Percentiles rank a stretch among this genome's conserved stretches.
phyloP scores from a whole-genome alignment of 2,797 vertebrate genomes.

The Galagoides demidoff region DNA sequence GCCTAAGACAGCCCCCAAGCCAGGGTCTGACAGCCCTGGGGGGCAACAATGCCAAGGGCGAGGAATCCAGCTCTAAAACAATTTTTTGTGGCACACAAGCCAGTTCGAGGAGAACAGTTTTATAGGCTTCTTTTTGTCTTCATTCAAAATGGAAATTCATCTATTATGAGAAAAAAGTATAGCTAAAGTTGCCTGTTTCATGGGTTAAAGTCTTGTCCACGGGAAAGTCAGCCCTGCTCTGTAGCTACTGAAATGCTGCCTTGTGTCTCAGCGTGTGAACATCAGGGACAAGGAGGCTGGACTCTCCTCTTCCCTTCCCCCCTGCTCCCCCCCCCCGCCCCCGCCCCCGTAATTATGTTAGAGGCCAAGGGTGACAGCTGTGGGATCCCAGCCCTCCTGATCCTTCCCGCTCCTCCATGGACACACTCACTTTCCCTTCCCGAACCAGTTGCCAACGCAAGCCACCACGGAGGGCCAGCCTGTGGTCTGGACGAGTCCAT shows the following conservation, averaged over 20 bases:
- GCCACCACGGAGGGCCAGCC: slow-evolving; percentile 97
- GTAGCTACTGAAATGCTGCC: background rate
- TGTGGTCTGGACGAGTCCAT: slow-evolving; percentile 96
- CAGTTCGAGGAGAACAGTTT: background rate
- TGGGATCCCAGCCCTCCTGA: fast-evolving
- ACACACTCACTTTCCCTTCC: slow-evolving; percentile 96
- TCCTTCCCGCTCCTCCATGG: fast-evolving
- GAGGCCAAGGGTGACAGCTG: fast-evolving
- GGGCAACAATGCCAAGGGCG: fast-evolving
- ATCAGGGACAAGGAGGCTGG: background rate
- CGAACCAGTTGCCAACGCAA: slow-evolving; percentile 98
- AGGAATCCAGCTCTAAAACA: background rate
- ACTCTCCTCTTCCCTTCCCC: background rate
- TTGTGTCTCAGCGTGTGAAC: background rate
- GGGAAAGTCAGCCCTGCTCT: background rate
- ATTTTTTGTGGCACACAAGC: background rate
- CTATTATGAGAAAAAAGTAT: background rate
- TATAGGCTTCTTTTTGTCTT: background rate
- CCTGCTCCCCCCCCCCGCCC: too few species aligned
- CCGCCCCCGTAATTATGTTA: background rate
- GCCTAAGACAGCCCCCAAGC: fast-evolving
- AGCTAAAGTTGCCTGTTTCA: background rate
- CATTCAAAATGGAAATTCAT: slow-evolving; percentile 6
- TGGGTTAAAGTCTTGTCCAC: background rate
- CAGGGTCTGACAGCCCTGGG: background rate